A percentile compares a stretch with the other conserved stretches of the same genome.
These are phyloP conservation scores for Eugnorisma glareosa DNA, from an alignment of 2,888 invertebrate species.

Conservation along the genomic window DNA sequence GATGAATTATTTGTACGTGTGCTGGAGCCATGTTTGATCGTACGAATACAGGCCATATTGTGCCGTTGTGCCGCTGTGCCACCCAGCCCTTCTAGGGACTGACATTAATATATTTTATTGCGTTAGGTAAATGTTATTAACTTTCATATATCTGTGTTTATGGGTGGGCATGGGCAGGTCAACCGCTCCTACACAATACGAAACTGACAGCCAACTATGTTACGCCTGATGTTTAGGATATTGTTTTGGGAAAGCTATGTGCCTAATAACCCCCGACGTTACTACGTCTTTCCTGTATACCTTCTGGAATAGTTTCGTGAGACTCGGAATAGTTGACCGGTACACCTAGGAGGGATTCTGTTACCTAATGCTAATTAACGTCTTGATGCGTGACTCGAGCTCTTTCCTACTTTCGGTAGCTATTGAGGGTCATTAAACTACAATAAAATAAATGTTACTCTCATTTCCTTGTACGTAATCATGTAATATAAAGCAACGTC, in stretches of 20 bases:
- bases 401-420: conserved; percentile 23
- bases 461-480: conserved; percentile 32
- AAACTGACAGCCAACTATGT: conserved; percentile 58
- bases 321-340: conserved; percentile 51
- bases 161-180: conserved; percentile 56
- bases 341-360: conserved; percentile 45
- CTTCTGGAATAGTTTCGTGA: conserved; percentile 55
- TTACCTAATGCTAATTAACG: conserved; percentile 50
- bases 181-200: conserved; percentile 61
- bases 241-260: conserved; percentile 63
- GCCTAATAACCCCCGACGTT: conserved; percentile 59
- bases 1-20: conserved; percentile 66
- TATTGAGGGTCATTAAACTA: conserved; percentile 28
- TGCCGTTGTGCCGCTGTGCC: conserved; percentile 53
- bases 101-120: conserved; percentile 82
- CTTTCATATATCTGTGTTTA: conserved; percentile 79
- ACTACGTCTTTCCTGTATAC: conserved; percentile 48
- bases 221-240: conserved; percentile 64
- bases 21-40: conserved; percentile 57
- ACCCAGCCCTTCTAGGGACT: conserved; percentile 71
- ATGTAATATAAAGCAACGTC: conserved; percentile 19
- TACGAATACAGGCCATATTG: conserved; percentile 67
- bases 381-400: conserved; percentile 47
- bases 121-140: conserved; percentile 79
- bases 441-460: conserved; percentile 44